Base-by-base conservation (phyloP, 2,888 invertebrate genomes). In the Xanthostigma xanthostigma region DNA sequence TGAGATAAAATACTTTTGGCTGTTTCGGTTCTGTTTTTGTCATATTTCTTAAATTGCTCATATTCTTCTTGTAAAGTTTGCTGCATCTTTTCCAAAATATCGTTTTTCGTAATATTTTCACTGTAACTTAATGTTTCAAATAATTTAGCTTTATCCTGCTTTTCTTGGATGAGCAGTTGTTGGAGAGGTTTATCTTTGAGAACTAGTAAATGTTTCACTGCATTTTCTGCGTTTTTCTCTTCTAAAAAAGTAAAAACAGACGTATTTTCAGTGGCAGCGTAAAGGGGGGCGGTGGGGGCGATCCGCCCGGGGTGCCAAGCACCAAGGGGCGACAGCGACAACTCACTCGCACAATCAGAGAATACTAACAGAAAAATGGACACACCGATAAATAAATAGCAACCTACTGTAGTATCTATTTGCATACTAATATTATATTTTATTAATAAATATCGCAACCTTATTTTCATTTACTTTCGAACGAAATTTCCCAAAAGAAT, bases 31-130 rank as follows among this genome's bases (percentile, higher is more conserved):
- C 74, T 65, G 52, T 67, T 67, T 60, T 77, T 72, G 56, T 79
- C 76, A 60, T 84, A 79, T 55, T 76, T 69, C 58, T 74, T 73
- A 53, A 84, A 76, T 52, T 75, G 73, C 36, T 71, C 65, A 51
- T 75, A 73, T 62, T 85, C 83, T 61, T 83, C 78, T 53, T 77
- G 74, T 41, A 86, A 66, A 38, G 84, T 66, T 57, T 73, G 71
- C 61, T 82, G 75, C 84, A 86, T 86, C 43, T 80, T 79, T 59
- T 71, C 75, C 43, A 85, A 67, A 47, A 84, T 76, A 63, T 85
- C 83, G 59, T 74, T 81, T 54, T 74, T 74, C 36, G 84, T 64
- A 58, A 69, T 70, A 58, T 74, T 73, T 64, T 74, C 73, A 58
- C 75, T 73, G 60, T 72, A 71, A 48, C 69, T 61, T 13, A 73